Base-by-base conservation (phyloP, 2,797 vertebrate genomes). In the Acanthurus leucopareius region DNA sequence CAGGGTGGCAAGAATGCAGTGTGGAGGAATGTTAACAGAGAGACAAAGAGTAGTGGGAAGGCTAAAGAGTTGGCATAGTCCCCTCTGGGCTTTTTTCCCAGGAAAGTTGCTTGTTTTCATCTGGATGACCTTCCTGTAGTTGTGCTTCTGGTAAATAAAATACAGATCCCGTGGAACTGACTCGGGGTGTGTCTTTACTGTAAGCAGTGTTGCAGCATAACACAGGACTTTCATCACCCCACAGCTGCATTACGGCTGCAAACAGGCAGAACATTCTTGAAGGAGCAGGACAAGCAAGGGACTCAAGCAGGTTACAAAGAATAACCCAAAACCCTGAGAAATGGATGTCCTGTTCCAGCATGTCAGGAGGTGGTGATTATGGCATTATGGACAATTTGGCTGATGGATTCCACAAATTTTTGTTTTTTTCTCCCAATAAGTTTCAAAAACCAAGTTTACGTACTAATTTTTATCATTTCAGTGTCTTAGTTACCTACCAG, bases 21-120 rank as follows among this genome's bases (percentile, higher is more conserved):
- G 54, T 8, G 68, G 75, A 83, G 85, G 88, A 87, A 85, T 91
- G 84, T 80, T 77, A 75, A 80, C 62, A 68, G 49, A 70, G 19
- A 75, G 73, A 90, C 86, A 89, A 87, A 88, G 69, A 81, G 71
- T 49, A 59, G 57, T 70, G 77, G 32, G 25, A 69, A 75, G 66
- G 70, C 61, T 48, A 45, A 68, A 68, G 40, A 25, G 42, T 28
- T 73, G 53, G 58, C 64, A 62, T 28, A 52, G 49, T 72, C 73
- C 64, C 73, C 58, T 59, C 61, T 57, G 58, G 59, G 32, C 7
- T 25, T 47, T 47, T 62, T 38, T 70, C 40, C 20, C 68, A 5
- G 62, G 10, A 51, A 57, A 19, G 42, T 61, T 45, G 25, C 54
- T 79, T 83, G 80, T 89, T 88, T 86, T 79, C 74, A 64, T 73